These are phyloP conservation scores for Paelopatides confundens DNA, from an alignment of 53 echinoderm and acorn worm genomes.

Conservation along the genomic window DNA sequence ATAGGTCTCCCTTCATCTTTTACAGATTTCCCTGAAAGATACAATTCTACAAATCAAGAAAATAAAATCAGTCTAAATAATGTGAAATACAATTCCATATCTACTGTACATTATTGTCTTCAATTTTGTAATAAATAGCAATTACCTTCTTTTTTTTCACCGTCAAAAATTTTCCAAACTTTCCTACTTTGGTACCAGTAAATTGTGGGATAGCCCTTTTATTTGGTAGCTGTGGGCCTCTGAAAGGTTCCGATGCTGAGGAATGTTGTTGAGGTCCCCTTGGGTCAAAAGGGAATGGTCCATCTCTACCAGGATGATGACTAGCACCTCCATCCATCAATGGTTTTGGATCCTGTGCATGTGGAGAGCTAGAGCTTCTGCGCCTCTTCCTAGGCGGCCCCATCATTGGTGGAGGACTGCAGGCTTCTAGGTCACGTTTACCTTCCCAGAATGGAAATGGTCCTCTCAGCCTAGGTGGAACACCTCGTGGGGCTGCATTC, in stretches of 20 bases:
- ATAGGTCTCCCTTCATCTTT: too few species aligned
- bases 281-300: background rate
- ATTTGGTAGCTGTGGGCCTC: background rate
- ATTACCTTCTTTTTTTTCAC: constrained; percentile 1
- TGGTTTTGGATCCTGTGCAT: background rate
- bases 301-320: background rate
- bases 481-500: background rate
- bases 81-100: too few species aligned
- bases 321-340: background rate
- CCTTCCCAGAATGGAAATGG: constrained; percentile 13
- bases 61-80: too few species aligned
- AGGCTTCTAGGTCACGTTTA: background rate
- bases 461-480: background rate
- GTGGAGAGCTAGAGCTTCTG: constrained; percentile 4
- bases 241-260: background rate
- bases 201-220: background rate
- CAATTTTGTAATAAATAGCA: too few species aligned
- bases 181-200: background rate
- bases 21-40: too few species aligned
- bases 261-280: background rate
- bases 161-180: background rate
- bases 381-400: constrained; percentile 3
- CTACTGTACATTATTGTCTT: too few species aligned
- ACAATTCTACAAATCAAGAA: too few species aligned
- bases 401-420: background rate